These are phyloP conservation scores for Choloepus hoffmanni DNA, from an alignment of 2,113 vertebrate species.

Conservation along the genomic window DNA sequence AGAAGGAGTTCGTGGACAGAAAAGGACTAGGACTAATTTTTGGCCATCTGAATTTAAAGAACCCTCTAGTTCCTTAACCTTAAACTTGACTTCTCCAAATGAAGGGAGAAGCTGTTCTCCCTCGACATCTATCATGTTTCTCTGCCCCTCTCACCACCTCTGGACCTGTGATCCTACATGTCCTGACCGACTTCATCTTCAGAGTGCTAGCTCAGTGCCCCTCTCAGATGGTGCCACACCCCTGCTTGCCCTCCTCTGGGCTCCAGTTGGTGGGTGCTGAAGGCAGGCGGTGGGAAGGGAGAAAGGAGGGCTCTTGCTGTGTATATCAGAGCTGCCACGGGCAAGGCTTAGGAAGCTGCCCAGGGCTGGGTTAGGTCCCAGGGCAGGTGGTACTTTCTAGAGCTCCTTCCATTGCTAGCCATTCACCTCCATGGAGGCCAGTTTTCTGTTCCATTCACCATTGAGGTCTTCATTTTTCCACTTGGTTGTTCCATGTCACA, in stretches of 20 bases:
- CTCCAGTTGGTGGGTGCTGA: not conserved
- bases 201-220: too few species aligned
- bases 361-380: not conserved
- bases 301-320: not conserved
- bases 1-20: not conserved
- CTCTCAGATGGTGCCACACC: not conserved
- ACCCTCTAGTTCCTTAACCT: too few species aligned
- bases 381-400: not conserved
- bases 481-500: rapidly evolving
- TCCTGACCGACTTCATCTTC: not conserved
- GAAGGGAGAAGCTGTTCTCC: not conserved
- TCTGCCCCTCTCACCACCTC: not conserved
- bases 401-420: not conserved
- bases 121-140: not conserved
- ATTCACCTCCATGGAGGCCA: not conserved
- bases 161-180: not conserved
- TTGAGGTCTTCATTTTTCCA: not conserved
- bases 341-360: not conserved
- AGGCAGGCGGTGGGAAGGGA: not conserved
- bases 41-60: not conserved
- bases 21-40: not conserved
- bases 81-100: not conserved
- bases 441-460: not conserved
- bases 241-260: not conserved
- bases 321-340: not conserved